phyloP scores from a whole-genome alignment of 2,797 vertebrate species.

The Lutjanus argentimaculatus region DNA sequence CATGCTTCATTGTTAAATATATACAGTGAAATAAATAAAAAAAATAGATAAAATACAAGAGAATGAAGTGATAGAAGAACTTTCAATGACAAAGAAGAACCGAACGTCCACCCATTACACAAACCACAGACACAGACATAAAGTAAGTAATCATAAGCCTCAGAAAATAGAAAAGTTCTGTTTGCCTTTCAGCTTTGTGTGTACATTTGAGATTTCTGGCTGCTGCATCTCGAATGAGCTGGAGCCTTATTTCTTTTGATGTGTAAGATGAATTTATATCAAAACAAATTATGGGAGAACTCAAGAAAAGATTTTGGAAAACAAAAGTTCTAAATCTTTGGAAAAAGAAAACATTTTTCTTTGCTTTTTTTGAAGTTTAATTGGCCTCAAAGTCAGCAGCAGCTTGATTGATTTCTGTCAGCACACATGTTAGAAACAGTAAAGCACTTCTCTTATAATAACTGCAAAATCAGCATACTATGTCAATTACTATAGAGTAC shows the following conservation, averaged over 20 bases:
- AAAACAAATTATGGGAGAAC: slow-evolving; percentile 33
- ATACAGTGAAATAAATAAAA: background rate
- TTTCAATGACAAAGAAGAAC: background rate
- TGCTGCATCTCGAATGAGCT: slow-evolving; percentile 24
- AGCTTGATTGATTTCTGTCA: slow-evolving; percentile 30
- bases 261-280: slow-evolving; percentile 39
- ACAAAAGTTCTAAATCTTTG: slow-evolving; percentile 33
- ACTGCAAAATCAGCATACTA: background rate
- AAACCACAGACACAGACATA: background rate
- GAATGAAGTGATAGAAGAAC: background rate
- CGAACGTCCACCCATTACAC: background rate
- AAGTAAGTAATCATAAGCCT: slow-evolving; percentile 4
- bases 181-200: slow-evolving; percentile 24
- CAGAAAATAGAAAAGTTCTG: slow-evolving; percentile 2
- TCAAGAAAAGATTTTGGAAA: background rate
- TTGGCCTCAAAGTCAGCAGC: slow-evolving; percentile 22
- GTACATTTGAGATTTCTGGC: background rate
- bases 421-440: background rate
- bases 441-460: background rate
- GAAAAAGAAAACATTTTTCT: slow-evolving; percentile 31
- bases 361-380: slow-evolving; percentile 33
- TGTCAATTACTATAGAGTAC: background rate
- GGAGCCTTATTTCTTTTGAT: slow-evolving; percentile 32
- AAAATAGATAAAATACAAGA: background rate
- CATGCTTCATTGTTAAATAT: background rate